Conservation (phyloP, 2,113 vertebrate species). For the Bungarus multicinctus region DNA sequence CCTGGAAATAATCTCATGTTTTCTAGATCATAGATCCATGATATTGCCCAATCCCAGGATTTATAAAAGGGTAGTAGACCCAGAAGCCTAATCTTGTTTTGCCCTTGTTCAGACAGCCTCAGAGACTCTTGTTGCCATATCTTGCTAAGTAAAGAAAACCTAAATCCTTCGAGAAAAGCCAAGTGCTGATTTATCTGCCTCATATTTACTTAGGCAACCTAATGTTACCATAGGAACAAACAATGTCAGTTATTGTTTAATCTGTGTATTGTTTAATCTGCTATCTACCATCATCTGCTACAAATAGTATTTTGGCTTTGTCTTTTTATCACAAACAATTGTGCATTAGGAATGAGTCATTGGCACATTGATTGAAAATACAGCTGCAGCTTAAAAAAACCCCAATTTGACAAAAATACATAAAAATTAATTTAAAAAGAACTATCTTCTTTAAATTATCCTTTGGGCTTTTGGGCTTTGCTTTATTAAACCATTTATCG, state of each 20-base stretch:
- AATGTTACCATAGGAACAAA: neutral
- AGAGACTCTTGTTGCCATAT: neutral
- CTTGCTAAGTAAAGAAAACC: neutral
- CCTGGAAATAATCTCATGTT: neutral
- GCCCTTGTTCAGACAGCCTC: neutral
- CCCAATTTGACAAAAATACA: neutral
- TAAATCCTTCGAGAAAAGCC: neutral
- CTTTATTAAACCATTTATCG: neutral
- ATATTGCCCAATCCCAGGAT: neutral
- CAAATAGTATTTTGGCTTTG: neutral
- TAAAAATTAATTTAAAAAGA: neutral
- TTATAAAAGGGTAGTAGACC: neutral
- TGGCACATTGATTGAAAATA: neutral
- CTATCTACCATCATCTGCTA: neutral
- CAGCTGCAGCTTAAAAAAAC: neutral
- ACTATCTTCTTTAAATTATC: neutral
- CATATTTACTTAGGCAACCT: neutral
- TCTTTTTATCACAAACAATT: neutral
- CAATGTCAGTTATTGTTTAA: neutral
- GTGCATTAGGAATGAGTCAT: neutral
- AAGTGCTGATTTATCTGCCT: neutral
- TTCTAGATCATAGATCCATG: neutral
- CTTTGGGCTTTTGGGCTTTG: neutral
- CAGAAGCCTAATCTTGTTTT: neutral
- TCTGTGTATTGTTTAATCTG: neutral